These are phyloP conservation scores for Rhopalosiphum padi DNA, from an alignment of 1,140 invertebrate species.

Conservation along the genomic window DNA sequence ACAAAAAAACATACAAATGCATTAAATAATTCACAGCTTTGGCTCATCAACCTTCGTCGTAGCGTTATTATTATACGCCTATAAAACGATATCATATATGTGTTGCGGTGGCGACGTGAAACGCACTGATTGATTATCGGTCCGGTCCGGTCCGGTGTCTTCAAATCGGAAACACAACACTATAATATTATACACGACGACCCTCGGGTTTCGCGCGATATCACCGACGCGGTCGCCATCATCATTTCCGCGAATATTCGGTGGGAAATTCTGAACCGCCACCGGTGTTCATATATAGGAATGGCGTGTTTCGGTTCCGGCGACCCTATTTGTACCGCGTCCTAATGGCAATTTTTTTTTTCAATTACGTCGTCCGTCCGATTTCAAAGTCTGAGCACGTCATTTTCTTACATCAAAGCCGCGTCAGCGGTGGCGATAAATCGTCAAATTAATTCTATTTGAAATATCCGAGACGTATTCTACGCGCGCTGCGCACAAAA, in stretches of 20 bases:
- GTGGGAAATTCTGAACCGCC: background rate
- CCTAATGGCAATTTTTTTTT: background rate
- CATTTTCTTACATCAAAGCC: constrained; percentile 23
- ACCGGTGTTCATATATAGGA: background rate
- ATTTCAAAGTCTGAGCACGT: constrained; percentile 31
- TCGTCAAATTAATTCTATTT: background rate
- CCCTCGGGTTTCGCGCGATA: too few relatives aligned
- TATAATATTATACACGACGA: background rate
- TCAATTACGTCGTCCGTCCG: background rate
- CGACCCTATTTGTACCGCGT: background rate
- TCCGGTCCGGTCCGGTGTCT: background rate
- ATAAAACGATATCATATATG: too few relatives aligned
- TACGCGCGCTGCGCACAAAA: background rate
- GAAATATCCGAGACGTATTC: background rate
- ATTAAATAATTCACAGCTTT: too few relatives aligned
- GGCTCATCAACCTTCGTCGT: too few relatives aligned
- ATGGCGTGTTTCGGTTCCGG: background rate
- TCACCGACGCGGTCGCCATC: background rate
- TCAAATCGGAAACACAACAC: background rate
- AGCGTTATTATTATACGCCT: too few relatives aligned
- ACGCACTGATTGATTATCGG: background rate
- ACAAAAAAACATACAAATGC: too few relatives aligned
- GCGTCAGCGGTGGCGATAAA: background rate
- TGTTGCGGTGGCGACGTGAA: background rate
- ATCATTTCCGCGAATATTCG: background rate